Evolutionary conservation across 2,888 invertebrate species (phyloP).

Genomic region (Agrochola macilenta): DNA sequence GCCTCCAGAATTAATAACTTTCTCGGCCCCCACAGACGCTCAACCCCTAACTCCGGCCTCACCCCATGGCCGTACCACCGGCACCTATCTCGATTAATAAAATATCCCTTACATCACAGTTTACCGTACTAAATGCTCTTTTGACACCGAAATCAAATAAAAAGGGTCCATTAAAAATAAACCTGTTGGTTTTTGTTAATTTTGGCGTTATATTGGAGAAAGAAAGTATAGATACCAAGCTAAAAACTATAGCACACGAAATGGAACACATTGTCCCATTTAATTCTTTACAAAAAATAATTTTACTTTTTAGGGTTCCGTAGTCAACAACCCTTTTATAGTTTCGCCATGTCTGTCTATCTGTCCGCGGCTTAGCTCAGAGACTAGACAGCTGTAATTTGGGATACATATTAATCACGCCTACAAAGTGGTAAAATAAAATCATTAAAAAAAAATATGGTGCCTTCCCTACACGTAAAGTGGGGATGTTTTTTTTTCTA

Average conservation of each 20-base stretch:
- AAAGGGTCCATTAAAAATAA: not conserved
- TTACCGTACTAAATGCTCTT: conserved; percentile 59
- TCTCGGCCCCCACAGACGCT: conserved; percentile 78
- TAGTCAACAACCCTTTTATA: no score
- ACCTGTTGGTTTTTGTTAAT: no score
- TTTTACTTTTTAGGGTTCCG: not conserved
- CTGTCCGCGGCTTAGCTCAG: no score
- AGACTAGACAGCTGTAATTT: no score
- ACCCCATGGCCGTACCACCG: conserved; percentile 72
- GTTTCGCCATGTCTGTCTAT: no score
- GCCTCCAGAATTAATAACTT: conserved; percentile 90
- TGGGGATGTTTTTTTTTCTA: no score
- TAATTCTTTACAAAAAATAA: not conserved
- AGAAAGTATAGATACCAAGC: not conserved
- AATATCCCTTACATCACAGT: conserved; percentile 64
- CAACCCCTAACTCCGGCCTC: conserved; percentile 71
- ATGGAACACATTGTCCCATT: not conserved
- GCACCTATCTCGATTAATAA: conserved; percentile 75
- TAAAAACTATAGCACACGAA: not conserved
- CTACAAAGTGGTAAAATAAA: no score
- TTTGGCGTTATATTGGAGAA: not conserved
- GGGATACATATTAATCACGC: no score
- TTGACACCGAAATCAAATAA: conserved; percentile 31
- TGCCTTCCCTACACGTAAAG: no score
- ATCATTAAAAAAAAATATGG: no score